These are phyloP conservation scores for Zygaena filipendulae DNA, from an alignment of 2,888 invertebrate species.

Conservation along the genomic window DNA sequence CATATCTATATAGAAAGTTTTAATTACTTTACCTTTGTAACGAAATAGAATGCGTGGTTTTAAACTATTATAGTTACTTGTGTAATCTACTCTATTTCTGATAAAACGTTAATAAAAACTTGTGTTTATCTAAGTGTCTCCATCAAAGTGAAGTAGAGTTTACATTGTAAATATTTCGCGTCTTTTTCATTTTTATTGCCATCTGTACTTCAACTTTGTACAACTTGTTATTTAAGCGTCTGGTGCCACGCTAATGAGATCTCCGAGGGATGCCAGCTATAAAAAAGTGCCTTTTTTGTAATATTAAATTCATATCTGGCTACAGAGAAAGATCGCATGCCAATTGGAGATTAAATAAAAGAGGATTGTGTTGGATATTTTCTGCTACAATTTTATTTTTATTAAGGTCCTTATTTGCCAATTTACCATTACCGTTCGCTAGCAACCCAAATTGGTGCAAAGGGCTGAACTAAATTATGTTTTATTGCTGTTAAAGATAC, in stretches of 20 bases:
- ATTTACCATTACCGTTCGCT: too few species aligned
- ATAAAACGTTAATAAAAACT: too few species aligned
- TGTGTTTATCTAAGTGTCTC: background rate
- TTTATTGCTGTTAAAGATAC: too few species aligned
- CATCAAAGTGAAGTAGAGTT: background rate
- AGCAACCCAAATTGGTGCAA: too few species aligned
- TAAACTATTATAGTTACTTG: too few species aligned
- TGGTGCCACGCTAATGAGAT: constrained; percentile 41
- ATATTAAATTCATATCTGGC: constrained; percentile 34
- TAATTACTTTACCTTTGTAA: too few species aligned
- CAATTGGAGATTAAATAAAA: constrained; percentile 41
- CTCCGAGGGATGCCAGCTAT: constrained; percentile 29
- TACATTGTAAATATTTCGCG: background rate
- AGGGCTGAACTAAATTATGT: too few species aligned
- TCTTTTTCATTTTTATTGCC: background rate
- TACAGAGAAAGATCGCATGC: constrained; percentile 26
- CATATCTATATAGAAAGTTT: too few species aligned
- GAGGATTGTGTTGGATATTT: constrained; percentile 15
- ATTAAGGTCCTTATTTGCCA: background rate
- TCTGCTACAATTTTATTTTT: constrained; percentile 6
- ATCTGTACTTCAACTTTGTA: too few species aligned
- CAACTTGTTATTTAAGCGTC: constrained; percentile 21
- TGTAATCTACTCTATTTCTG: too few species aligned
- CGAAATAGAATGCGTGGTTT: too few species aligned
- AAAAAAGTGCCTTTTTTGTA: constrained; percentile 43